Evolutionary conservation across 2,113 vertebrate genomes (phyloP), one percentile per base, ranked within the genome.

Genomic region (Phalacrocorax brasilianus): DNA sequence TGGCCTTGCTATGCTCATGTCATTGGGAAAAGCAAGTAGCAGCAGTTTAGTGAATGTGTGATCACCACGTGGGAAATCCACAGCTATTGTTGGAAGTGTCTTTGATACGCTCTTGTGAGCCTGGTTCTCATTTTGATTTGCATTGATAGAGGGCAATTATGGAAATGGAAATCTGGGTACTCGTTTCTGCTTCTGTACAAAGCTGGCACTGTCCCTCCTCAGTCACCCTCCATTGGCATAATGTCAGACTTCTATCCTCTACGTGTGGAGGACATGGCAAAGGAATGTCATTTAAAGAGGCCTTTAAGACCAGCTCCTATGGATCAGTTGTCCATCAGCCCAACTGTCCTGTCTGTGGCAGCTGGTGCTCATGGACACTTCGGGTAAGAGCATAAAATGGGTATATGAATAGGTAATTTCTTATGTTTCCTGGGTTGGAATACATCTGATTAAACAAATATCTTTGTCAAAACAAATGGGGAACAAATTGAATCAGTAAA

Each of bases 361-460:
- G 66, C n/a, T 55, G 56, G 14, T 52, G 20, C 27, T 95, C 24
- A n/a, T 20, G 82, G 63, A 49, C 32, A 23, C n/a, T 66, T 75
- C 61, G 28, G 20, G 22, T 63, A 81, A 79, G 40, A 89, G 49
- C 61, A 85, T 33, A 50, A 96, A 79, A 81, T 52, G 26, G 28
- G 8, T 71, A 66, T 50, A 62, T 45, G 44, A 77, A 66, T 42
- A 85, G 42, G 47, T 78, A 58, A 81, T 87, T 81, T 89, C 52
- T 81, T 94, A 61, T n/a, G 49, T 93, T 95, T 93, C 58, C 75
- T 66, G 86, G 9, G 11, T 38, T 76, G 62, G 53, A 93, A 65
- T 87, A 70, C 22, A 80, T 91, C 63, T 91, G 79, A 93, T 93
- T 93, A 96, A 95, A 94, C 89, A 93, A 96, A 83, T 42, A 80